Base-by-base conservation (phyloP, 2,113 vertebrate species). In the Ifrita kowaldi region DNA sequence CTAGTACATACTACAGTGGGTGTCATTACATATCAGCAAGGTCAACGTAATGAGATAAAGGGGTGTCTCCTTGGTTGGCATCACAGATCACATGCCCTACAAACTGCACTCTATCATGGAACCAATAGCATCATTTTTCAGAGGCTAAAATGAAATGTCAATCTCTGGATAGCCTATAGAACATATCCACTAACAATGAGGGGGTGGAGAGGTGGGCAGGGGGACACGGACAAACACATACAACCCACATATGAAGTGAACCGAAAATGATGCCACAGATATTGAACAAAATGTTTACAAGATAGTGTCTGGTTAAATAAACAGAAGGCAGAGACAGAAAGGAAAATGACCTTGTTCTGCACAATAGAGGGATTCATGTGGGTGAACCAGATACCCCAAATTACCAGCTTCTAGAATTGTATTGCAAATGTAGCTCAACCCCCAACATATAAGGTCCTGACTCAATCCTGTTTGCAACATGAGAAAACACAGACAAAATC, bases 161-260 rank as follows among this genome's bases (percentile, higher is more conserved):
- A 0, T 83, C 88, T 75, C 69, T 76, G 37, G 21, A 68, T 17
- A 63, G 49, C 32, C 68, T 69, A 68, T 44, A 47, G 65, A 49
- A 32, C 42, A 16, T 30, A 87, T 16, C 59, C 35, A 55, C 52
- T 62, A 73, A 24, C 84, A 91, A 47, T 3, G 8, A 69, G 7
- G 22, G 17, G 32, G 15, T 27, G 21, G 37, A 8, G 7, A 27
- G 19, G 60, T n/a, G 56, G 56, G 56, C 50, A 80, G 23, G 21
- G 30, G 46, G 41, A 53, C n/a, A 41, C 2, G 4, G 76, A 13
- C n/a, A 86, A 57, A 53, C 59, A 77, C 15, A 39, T 55, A 62
- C 95, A 97, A 96, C 93, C 93, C 88, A 95, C 60, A 96, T 95
- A 96, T 67, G 87, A 96, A 95, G 33, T 70, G 90, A 97, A 96